Conservation (phyloP, 2,888 invertebrate genomes). For the Scaptomyza cyrtandrae region DNA sequence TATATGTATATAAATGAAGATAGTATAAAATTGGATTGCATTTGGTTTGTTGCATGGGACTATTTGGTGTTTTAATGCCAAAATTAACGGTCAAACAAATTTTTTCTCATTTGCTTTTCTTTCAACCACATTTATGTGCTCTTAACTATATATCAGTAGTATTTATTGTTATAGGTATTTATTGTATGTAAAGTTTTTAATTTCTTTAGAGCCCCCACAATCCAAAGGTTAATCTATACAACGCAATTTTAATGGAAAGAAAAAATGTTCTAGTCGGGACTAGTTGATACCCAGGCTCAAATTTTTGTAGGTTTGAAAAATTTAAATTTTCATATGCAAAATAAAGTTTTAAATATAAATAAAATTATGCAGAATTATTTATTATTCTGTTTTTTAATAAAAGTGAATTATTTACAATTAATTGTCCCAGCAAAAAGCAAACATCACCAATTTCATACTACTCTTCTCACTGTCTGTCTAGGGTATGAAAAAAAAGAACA, state of each 20-base stretch:
- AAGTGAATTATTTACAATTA: too few species aligned
- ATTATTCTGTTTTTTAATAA: too few species aligned
- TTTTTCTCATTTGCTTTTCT: too few species aligned
- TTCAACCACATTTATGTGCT: too few species aligned
- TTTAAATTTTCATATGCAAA: not conserved
- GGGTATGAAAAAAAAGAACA: conserved; percentile 9
- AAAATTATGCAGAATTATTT: too few species aligned
- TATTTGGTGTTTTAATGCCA: not conserved
- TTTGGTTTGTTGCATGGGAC: conserved; percentile 2
- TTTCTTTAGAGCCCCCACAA: conserved; percentile 3
- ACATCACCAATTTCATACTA: not conserved
- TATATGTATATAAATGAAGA: not conserved
- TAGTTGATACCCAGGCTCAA: not conserved
- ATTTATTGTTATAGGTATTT: not conserved
- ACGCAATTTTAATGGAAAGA: conserved; percentile 7
- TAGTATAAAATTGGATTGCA: not conserved
- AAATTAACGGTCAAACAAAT: not conserved
- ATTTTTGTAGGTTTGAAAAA: not conserved
- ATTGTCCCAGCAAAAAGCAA: too few species aligned
- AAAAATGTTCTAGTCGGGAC: not conserved
- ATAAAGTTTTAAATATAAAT: too few species aligned
- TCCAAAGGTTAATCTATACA: conserved; percentile 40
- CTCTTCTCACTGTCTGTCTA: too few species aligned
- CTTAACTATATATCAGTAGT: not conserved
- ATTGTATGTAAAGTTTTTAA: not conserved